Evolutionary conservation across 35 echinoderm and acorn worm genomes (phyloP), one percentile per base, ranked within the genome.

Genomic region (Holothuria glaberrima): DNA sequence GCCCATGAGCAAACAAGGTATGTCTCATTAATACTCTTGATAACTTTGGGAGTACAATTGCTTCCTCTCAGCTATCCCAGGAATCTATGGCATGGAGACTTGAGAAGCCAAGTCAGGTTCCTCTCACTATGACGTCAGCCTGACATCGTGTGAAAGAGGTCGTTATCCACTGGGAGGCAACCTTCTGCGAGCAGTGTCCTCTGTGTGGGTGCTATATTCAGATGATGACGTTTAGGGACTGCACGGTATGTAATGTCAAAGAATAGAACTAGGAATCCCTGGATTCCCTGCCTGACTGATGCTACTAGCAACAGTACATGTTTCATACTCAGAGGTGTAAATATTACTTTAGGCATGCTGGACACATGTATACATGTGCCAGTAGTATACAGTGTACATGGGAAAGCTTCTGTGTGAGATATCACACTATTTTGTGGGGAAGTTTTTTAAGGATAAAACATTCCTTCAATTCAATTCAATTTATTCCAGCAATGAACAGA

Each of bases 21-120:
- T 87, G 85, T 87, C 85, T 87, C 85, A 87, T 87, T 87, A 87
- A 87, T 87, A 87, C 85, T 46, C 85, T 29, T 30, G 44, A 87
- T 69, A 84, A 30, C 59, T 64, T 64, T 61, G 80, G 52, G 57
- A 84, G 54, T 64, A 84, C 80, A 84, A 84, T 61, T 59, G 26
- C 80, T 84, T 33, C 80, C 14, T 84, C 80, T 61, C 59, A 69
- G 85, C 60, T 87, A 87, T 87, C 85, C 65, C 61, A 87, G 44
- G 85, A 87, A 87, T 87, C 85, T 71, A 68, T 69, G 66, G 85
- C 65, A 87, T 87, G 85, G 66, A 69, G 66, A 87, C 61, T 70
- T 70, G 62, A 84, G 80, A 84, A 59, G 85, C 85, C 60, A 84
- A 84, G 80, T 32, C 54, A 84, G 80, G 59, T 78, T 78, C 60